These are phyloP conservation scores for Leptopilina clavipes DNA, from an alignment of 1,140 invertebrate genomes.

Conservation along the genomic window DNA sequence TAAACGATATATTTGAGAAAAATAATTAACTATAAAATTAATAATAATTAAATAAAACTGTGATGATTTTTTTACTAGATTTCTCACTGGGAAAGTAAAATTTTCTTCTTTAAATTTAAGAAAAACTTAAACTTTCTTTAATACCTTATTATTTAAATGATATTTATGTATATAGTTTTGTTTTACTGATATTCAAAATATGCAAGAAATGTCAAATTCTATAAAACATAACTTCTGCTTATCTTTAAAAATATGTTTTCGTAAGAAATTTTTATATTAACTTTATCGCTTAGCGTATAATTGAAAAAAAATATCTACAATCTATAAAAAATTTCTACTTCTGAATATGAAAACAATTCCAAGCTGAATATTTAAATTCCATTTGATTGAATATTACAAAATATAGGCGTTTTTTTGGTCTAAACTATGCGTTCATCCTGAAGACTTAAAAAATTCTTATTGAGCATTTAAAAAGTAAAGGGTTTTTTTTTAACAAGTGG, in stretches of 20 bases:
- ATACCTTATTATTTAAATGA: too few species aligned
- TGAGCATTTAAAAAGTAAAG: conserved; percentile 26
- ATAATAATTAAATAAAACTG: too few species aligned
- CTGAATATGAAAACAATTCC: conserved; percentile 3
- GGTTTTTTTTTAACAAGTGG: background rate
- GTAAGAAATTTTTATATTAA: background rate
- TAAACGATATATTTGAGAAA: background rate
- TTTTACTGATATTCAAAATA: too few species aligned
- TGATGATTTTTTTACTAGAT: too few species aligned
- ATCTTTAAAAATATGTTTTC: too few species aligned
- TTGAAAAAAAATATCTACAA: background rate
- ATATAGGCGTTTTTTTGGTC: conserved; percentile 25
- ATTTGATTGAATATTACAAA: conserved; percentile 5
- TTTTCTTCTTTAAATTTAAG: too few species aligned
- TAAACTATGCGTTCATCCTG: conserved; percentile 14
- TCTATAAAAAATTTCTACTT: background rate
- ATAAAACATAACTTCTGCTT: too few species aligned
- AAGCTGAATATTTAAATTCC: conserved; percentile 26
- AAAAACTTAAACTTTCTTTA: too few species aligned
- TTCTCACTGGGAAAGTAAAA: too few species aligned
- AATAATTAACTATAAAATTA: too few species aligned
- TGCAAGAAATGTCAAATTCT: too few species aligned
- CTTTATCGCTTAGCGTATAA: background rate
- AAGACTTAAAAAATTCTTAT: conserved; percentile 28
- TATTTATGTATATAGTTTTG: too few species aligned